A percentile compares a stretch with the other conserved stretches of the same genome.
phyloP scores from a whole-genome alignment of 2,797 vertebrate species.

The Acestrorhynchus altus region DNA sequence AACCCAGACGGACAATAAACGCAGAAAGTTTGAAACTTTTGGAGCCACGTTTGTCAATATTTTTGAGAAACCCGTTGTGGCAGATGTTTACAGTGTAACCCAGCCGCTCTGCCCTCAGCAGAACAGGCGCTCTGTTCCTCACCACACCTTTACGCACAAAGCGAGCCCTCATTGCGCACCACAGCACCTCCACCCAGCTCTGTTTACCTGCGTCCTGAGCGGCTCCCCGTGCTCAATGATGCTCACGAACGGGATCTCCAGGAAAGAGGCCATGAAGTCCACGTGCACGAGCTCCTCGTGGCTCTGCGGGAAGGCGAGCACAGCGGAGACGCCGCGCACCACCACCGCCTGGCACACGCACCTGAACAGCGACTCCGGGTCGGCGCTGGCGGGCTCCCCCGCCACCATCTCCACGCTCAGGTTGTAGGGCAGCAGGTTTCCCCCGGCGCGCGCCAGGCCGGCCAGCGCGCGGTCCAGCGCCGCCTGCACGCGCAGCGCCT shows the following conservation, averaged over 20 bases:
- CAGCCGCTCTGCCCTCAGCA: too few relatives aligned
- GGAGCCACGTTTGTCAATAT: too few relatives aligned
- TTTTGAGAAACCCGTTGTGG: too few relatives aligned
- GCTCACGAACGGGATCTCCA: slow-evolving; percentile 89
- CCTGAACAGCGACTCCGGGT: slow-evolving; percentile 86
- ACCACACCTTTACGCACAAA: background rate
- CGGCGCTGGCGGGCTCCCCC: slow-evolving; percentile 75
- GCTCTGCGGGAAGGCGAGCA: slow-evolving; percentile 88
- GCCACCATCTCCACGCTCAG: slow-evolving; percentile 85
- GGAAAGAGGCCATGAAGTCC: slow-evolving; percentile 85
- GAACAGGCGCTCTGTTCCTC: too few relatives aligned
- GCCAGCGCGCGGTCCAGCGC: slow-evolving; percentile 76
- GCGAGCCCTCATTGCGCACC: background rate
- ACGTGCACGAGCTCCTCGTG: slow-evolving; percentile 87
- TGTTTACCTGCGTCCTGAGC: slow-evolving; percentile 82
- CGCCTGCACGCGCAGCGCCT: slow-evolving; percentile 78
- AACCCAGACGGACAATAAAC: too few relatives aligned
- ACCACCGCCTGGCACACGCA: slow-evolving; percentile 84
- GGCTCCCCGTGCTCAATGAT: slow-evolving; percentile 81
- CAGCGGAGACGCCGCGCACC: slow-evolving; percentile 84
- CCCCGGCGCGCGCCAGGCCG: slow-evolving; percentile 61
- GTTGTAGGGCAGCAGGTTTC: slow-evolving; percentile 81
- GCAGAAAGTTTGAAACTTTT: too few relatives aligned
- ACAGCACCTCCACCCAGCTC: background rate
- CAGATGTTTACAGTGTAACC: background rate